Evolutionary conservation across 2,797 vertebrate species (phyloP).

Genomic region (Ambastaia sidthimunki): DNA sequence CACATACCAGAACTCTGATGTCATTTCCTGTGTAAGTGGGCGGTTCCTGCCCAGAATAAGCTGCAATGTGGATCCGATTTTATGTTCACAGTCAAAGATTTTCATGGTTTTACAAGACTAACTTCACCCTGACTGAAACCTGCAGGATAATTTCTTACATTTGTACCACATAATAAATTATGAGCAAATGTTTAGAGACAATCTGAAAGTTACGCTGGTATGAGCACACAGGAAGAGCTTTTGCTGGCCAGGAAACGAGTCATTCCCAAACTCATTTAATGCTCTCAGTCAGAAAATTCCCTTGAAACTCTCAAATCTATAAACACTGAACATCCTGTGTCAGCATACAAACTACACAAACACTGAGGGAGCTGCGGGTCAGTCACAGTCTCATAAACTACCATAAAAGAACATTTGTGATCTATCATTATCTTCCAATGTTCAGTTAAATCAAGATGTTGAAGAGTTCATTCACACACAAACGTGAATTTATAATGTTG

Average conservation of each 20-base stretch:
- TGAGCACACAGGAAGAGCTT: constrained; percentile 2
- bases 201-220: not conserved
- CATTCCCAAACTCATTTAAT: constrained; percentile 24
- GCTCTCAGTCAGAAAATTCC: constrained; percentile 22
- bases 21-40: no score
- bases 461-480: no score
- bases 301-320: constrained; percentile 30
- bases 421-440: no score
- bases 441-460: no score
- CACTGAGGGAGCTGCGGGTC: not conserved
- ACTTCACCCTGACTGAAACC: not conserved
- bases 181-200: not conserved
- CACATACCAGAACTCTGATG: no score
- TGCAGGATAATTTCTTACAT: not conserved
- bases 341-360: not conserved
- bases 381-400: no score
- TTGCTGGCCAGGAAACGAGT: constrained; percentile 4
- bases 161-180: not conserved
- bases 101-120: no score
- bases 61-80: no score
- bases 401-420: no score
- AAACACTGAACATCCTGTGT: constrained; percentile 5
- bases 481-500: no score
- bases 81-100: no score
- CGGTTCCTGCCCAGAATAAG: no score